A percentile compares a stretch with the other conserved stretches of the same genome.
Evolutionary conservation across 2,113 vertebrate species (phyloP).

Genomic region (Rostratula benghalensis): DNA sequence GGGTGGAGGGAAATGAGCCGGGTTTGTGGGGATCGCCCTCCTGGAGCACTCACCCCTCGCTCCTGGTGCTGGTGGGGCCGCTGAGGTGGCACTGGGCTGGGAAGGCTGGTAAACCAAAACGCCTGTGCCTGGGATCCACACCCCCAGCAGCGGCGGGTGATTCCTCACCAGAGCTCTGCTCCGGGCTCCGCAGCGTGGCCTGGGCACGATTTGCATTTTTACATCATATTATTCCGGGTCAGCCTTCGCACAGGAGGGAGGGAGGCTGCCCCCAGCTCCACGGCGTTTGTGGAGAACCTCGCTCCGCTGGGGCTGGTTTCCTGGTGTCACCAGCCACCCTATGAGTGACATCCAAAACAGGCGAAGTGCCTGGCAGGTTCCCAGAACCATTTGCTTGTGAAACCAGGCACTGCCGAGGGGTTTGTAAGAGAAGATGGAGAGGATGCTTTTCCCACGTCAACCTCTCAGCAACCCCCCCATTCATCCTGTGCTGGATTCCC

Average conservation of each 20-base stretch:
- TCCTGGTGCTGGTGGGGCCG: no score
- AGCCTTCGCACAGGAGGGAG: background rate
- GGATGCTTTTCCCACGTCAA: background rate
- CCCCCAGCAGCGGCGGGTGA: background rate
- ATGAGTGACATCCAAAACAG: background rate
- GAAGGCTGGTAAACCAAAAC: background rate
- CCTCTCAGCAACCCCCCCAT: rapidly evolving
- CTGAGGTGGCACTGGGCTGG: background rate
- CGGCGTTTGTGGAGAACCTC: no score
- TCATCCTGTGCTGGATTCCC: background rate
- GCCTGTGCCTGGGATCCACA: background rate
- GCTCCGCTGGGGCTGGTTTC: background rate
- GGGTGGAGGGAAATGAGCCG: rapidly evolving
- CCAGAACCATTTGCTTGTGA: background rate
- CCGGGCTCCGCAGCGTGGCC: background rate
- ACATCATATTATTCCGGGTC: background rate
- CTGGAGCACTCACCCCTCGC: no score
- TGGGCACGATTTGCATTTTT: background rate
- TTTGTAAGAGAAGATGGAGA: background rate
- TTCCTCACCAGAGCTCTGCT: background rate
- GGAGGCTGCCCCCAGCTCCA: background rate
- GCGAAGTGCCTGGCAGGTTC: background rate
- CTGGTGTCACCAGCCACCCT: background rate
- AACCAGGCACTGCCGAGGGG: background rate
- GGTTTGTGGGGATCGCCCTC: background rate